These are phyloP conservation scores for Lasioglossum pauxillum DNA, from an alignment of 2,888 invertebrate genomes.

Conservation along the genomic window DNA sequence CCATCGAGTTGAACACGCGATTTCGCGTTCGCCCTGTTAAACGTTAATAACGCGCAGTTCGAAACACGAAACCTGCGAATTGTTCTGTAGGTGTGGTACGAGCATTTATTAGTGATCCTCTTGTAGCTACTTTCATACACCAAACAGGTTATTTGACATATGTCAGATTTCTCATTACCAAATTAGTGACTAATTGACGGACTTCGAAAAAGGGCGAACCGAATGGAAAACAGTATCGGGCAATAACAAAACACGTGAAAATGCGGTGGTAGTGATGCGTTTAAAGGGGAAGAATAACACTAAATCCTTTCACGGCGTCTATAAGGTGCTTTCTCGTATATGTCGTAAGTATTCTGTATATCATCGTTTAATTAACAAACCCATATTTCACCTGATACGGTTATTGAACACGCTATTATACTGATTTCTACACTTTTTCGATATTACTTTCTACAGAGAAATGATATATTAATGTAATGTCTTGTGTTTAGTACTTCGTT, in stretches of 20 bases:
- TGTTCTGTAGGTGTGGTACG: slow-evolving; percentile 53
- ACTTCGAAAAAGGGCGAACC: slow-evolving; percentile 29
- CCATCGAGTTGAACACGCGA: neutral
- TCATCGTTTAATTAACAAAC: slow-evolving; percentile 23
- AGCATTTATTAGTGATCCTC: slow-evolving; percentile 48
- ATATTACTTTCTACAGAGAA: neutral
- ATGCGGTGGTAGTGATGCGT: slow-evolving; percentile 81
- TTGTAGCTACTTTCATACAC: slow-evolving; percentile 69
- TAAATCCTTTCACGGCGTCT: slow-evolving; percentile 83
- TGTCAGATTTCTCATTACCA: slow-evolving; percentile 70
- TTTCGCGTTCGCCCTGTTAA: neutral
- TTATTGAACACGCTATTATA: neutral
- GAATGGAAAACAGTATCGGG: slow-evolving; percentile 33
- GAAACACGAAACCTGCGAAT: neutral
- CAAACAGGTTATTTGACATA: slow-evolving; percentile 75
- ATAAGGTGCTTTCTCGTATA: slow-evolving; percentile 83
- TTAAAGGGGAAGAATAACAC: slow-evolving; percentile 82
- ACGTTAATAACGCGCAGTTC: neutral
- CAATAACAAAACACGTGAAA: slow-evolving; percentile 64
- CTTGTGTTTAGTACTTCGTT: neutral
- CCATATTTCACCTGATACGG: neutral
- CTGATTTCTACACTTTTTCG: neutral
- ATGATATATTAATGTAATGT: neutral
- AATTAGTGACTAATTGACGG: slow-evolving; percentile 61
- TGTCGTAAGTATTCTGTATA: slow-evolving; percentile 80